phyloP scores from a whole-genome alignment of 2,888 invertebrate species.

The Drosophila kuntzei region DNA sequence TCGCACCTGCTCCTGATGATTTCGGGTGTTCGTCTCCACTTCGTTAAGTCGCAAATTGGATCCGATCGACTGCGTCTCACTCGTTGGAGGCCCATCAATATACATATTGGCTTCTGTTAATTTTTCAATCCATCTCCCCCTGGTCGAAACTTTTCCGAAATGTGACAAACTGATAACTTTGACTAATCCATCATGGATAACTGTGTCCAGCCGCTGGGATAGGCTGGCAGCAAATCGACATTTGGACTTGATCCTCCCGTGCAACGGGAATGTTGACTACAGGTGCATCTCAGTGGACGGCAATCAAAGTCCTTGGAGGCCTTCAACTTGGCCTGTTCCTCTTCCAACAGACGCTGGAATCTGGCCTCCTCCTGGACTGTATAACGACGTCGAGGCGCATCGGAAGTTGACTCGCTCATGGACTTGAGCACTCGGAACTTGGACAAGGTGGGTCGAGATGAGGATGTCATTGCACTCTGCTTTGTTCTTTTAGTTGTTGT shows the following conservation, averaged over 20 bases:
- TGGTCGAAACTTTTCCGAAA: conserved; percentile 17
- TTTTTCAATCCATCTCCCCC: conserved; percentile 16
- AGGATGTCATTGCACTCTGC: neutral
- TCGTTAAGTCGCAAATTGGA: neutral
- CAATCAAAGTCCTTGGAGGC: neutral
- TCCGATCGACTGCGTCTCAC: neutral
- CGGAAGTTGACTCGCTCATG: conserved; percentile 16
- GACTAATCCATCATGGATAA: conserved; percentile 5
- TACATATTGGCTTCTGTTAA: conserved; percentile 10
- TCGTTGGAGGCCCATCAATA: neutral
- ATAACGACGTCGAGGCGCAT: neutral
- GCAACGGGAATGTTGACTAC: neutral
- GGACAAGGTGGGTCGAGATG: neutral
- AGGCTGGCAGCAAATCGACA: conserved; percentile 2
- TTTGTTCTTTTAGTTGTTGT: neutral
- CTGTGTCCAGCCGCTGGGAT: conserved; percentile 35
- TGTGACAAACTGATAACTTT: conserved; percentile 9
- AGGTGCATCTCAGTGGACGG: neutral
- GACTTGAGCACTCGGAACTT: conserved; percentile 23
- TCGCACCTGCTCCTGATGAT: neutral
- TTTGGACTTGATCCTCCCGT: neutral
- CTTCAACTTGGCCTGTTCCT: neutral
- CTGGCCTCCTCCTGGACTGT: neutral
- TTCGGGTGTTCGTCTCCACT: neutral
- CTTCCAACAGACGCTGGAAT: conserved; percentile 3